A percentile compares a stretch with the other conserved stretches of the same genome.
Evolutionary conservation across 2,888 invertebrate species (phyloP).

Genomic region (Strigamia maritima): DNA sequence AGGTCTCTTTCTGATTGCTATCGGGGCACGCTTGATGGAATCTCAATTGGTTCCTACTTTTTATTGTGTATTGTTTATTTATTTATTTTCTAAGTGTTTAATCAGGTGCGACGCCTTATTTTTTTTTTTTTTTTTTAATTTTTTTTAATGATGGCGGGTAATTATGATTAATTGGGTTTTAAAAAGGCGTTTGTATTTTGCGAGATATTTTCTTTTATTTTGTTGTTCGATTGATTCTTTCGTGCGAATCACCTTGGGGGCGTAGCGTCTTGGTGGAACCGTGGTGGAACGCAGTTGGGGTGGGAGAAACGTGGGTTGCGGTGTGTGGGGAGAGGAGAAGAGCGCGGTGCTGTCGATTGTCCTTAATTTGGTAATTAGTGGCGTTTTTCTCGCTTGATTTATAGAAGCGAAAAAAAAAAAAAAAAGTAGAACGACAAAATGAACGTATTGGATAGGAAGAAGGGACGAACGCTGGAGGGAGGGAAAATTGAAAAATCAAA

Average conservation of each 20-base stretch:
- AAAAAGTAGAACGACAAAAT: slow-evolving; percentile 28
- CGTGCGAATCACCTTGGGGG: slow-evolving; percentile 17
- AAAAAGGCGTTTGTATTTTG: neutral
- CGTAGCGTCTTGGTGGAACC: slow-evolving; percentile 22
- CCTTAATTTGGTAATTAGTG: slow-evolving; percentile 35
- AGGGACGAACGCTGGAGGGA: neutral
- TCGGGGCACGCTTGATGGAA: neutral
- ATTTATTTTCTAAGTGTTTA: neutral
- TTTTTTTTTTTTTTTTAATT: neutral
- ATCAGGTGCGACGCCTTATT: neutral
- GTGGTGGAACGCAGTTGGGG: slow-evolving; percentile 13
- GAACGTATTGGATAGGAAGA: neutral
- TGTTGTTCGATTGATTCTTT: slow-evolving; percentile 13
- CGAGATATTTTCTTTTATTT: neutral
- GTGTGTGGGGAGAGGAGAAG: slow-evolving; percentile 16
- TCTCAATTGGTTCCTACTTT: neutral
- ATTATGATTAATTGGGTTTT: neutral
- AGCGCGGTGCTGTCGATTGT: slow-evolving; percentile 27
- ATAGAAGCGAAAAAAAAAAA: slow-evolving; percentile 21
- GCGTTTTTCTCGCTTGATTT: slow-evolving; percentile 37
- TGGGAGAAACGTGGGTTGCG: slow-evolving; percentile 9
- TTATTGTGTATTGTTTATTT: neutral
- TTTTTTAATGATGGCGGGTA: neutral
- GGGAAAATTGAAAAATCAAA: neutral
- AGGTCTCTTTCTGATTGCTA: neutral